Evolutionary conservation across 2,797 vertebrate species (phyloP).

Genomic region (Danio albolineatus): DNA sequence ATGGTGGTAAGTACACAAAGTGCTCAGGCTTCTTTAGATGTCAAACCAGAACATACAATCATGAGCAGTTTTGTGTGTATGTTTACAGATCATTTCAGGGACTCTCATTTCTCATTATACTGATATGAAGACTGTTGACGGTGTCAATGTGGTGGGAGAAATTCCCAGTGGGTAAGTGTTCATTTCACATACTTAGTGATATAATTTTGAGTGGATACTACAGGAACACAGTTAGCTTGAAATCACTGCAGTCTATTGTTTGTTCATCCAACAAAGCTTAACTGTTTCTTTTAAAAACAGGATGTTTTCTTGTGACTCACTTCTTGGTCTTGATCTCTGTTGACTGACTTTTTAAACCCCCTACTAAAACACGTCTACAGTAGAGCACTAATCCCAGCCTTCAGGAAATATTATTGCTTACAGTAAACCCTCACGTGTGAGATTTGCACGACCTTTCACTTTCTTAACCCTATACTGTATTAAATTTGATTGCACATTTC

Average conservation of each 20-base stretch:
- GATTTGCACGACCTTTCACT: background rate
- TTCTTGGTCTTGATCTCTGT: slow-evolving; percentile 9
- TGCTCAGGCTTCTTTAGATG: background rate
- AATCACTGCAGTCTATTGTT: background rate
- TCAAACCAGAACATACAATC: background rate
- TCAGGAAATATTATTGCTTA: background rate
- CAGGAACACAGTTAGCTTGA: background rate
- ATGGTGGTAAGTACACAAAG: slow-evolving; percentile 74
- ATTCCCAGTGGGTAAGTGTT: slow-evolving; percentile 89
- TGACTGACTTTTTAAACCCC: slow-evolving; percentile 6
- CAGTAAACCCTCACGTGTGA: background rate
- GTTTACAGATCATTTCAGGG: slow-evolving; percentile 75
- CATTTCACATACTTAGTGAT: background rate
- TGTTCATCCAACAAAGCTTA: background rate
- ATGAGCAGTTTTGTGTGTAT: slow-evolving; percentile 18
- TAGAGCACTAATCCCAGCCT: slow-evolving; percentile 6
- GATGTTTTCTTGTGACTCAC: background rate
- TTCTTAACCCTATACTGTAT: too few relatives aligned
- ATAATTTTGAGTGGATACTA: background rate
- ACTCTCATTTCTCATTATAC: slow-evolving; percentile 84
- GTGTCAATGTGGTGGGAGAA: slow-evolving; percentile 84
- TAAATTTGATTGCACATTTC: too few relatives aligned
- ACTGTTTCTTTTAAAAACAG: too few relatives aligned
- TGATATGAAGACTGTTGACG: slow-evolving; percentile 71
- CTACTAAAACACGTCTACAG: background rate